Evolutionary conservation across 2,888 invertebrate genomes (phyloP).

Genomic region (Temnothorax unifasciatus): DNA sequence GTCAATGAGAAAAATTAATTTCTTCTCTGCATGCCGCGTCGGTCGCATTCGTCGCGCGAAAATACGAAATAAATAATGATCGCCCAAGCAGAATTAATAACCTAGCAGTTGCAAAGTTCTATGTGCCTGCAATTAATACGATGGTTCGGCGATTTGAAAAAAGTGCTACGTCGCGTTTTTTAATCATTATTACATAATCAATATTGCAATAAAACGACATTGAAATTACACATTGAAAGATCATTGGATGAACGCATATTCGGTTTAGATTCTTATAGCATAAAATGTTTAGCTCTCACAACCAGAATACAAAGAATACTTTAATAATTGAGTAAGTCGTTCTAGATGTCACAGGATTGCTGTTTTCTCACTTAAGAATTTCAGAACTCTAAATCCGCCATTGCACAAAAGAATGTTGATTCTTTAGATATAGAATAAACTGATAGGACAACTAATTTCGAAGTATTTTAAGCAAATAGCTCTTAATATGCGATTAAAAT

Average conservation of each 20-base stretch:
- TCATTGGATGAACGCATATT: not conserved
- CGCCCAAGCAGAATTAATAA: not conserved
- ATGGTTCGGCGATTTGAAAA: not conserved
- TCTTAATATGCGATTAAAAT: not conserved
- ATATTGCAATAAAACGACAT: not conserved
- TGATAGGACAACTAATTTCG: not conserved
- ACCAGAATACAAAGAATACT: not conserved
- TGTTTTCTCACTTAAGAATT: not conserved
- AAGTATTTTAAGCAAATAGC: not conserved
- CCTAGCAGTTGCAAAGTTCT: not conserved
- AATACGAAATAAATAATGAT: not conserved
- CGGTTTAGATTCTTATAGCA: not conserved
- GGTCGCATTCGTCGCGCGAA: slow-evolving; percentile 17
- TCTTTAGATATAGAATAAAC: not conserved
- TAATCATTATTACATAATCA: not conserved
- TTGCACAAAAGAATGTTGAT: not conserved
- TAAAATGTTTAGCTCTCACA: not conserved
- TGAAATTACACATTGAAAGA: not conserved
- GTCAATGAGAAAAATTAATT: slow-evolving; percentile 21
- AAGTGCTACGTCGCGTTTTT: not conserved
- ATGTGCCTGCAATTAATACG: not conserved
- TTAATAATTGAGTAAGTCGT: not conserved
- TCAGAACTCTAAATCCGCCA: not conserved
- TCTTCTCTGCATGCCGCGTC: slow-evolving; percentile 35
- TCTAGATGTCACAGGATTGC: not conserved